phyloP scores from a whole-genome alignment of 2,888 invertebrate species.

The Conops quadrifasciatus region DNA sequence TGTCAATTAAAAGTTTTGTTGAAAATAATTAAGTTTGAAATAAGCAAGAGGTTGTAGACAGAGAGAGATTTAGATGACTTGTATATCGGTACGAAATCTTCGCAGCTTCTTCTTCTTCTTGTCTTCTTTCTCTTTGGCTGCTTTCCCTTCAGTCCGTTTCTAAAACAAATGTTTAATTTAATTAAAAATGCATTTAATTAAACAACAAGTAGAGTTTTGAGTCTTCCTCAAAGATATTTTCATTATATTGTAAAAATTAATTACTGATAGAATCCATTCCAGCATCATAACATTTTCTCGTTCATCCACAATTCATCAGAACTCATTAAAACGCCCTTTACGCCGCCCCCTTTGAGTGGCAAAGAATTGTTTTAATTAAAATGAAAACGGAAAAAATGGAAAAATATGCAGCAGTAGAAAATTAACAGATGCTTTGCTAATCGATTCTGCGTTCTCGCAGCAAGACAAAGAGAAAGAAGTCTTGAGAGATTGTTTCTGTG shows the following conservation, averaged over 20 bases:
- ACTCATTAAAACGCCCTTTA: background rate
- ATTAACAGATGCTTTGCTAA: too few species aligned
- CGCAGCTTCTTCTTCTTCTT: background rate
- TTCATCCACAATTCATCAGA: background rate
- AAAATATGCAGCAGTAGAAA: too few species aligned
- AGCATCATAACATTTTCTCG: too few species aligned
- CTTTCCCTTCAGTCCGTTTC: background rate
- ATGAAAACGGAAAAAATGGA: background rate
- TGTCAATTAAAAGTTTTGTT: constrained; percentile 18
- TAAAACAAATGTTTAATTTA: background rate
- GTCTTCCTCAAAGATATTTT: too few species aligned
- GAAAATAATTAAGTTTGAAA: constrained; percentile 13
- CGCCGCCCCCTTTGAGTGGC: background rate
- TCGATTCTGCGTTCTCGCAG: too few species aligned
- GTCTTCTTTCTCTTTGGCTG: background rate
- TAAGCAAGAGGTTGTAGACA: background rate
- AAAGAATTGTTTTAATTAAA: background rate
- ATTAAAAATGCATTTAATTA: too few species aligned
- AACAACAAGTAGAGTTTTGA: too few species aligned
- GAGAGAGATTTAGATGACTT: background rate
- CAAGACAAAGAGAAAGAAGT: too few species aligned
- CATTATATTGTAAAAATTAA: too few species aligned
- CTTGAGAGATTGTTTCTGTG: too few species aligned
- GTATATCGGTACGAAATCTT: background rate
- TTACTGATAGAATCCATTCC: too few species aligned